A percentile compares a stretch with the other conserved stretches of the same genome.
These are phyloP conservation scores for Columbina picui DNA, from an alignment of 2,113 vertebrate species.

Conservation along the genomic window DNA sequence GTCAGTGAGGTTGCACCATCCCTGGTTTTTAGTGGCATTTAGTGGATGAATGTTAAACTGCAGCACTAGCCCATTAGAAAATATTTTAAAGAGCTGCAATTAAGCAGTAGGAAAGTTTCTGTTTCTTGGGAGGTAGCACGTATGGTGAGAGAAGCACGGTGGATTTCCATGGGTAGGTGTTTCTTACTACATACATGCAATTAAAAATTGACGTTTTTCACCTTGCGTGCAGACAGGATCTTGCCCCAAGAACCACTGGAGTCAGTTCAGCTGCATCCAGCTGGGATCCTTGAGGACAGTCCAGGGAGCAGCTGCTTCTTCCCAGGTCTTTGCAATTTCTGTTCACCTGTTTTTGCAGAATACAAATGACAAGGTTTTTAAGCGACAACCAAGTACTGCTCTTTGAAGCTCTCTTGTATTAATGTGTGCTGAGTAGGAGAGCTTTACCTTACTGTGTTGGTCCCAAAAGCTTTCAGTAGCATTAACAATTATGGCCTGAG, in stretches of 20 bases:
- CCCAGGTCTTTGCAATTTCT: neutral
- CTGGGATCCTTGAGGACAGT: neutral
- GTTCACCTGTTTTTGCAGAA: neutral
- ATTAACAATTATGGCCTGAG: neutral
- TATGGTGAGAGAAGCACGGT: neutral
- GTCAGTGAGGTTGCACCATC: neutral
- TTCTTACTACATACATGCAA: neutral
- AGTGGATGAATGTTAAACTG: neutral
- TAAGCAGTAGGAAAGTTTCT: neutral
- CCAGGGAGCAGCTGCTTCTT: neutral
- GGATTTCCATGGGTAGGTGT: neutral
- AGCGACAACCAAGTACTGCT: neutral
- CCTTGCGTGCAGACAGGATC: neutral
- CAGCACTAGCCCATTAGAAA: neutral
- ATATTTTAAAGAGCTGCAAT: neutral
- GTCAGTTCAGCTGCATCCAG: neutral
- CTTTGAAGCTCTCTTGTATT: neutral
- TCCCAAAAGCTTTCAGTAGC: neutral
- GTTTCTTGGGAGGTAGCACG: neutral
- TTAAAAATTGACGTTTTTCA: neutral
- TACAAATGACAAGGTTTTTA: neutral
- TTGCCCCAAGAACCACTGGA: neutral
- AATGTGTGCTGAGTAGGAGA: neutral
- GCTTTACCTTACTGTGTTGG: neutral
- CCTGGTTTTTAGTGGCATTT: neutral